Evolutionary conservation across 1,140 invertebrate species (phyloP), one percentile per base, ranked within the genome.

Genomic region (Leptopilina boulardi): DNA sequence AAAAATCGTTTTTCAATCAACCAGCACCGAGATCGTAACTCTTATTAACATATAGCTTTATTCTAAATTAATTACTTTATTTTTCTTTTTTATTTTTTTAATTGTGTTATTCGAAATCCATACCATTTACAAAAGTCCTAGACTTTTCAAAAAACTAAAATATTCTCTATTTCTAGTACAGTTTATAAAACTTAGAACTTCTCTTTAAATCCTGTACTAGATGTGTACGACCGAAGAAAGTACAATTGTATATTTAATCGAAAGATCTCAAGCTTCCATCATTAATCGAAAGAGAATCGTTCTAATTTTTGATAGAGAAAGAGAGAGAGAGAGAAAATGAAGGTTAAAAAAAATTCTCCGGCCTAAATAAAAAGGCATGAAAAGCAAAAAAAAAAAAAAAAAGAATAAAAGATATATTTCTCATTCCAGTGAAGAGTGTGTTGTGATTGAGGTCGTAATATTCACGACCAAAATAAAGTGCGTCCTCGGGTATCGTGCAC

Each of bases 21-120:
- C 81, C 87, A 9, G 75, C 86, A 15, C 75, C 88, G 6, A 88
- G 86, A 54, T 86, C 88, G 77, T 89, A 89, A 89, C 82, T 76
- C 15, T 11, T 26, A 44, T 71, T 42, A 70, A 76, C 6, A 1
- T 66, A 66, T 66, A 66, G 59, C 59, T 66, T 30, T 66, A 66
- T 66, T 59, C 11, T 66, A 66, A 34, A 51, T 51, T 51, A 51
- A 47, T 47, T 47, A 15, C 15, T 47, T 51, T 47, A 47, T 47
- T 8, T n/a, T 3, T 18, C 8, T 18, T 18, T 18, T n/a, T n/a
- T n/a, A 2, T 18, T n/a, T 42, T 3, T 11, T 3, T 42, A 42
- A 51, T 51, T 51, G 34, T 38, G 34, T 38, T 38, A 38, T 38
- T 6, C 34, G 34, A 38, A 38, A 38, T 38, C 34, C 34, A 38